These are phyloP conservation scores for Pterobdella sp. DNA, from an alignment of 2,888 invertebrate genomes.

Conservation along the genomic window DNA sequence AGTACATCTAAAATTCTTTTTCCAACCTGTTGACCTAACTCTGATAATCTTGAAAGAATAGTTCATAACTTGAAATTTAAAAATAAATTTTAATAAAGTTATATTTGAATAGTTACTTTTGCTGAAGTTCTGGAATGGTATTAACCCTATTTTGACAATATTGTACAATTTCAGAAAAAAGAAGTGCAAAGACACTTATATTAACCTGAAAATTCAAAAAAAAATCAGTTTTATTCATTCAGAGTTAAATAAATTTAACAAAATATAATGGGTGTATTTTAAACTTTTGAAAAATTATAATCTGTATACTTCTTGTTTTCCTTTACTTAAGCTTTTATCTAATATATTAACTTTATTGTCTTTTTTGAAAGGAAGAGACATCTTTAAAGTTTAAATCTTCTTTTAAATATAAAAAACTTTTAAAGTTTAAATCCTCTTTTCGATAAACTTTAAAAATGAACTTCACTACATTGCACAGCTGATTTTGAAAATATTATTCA, in stretches of 20 bases:
- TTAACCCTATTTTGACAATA: slow-evolving; percentile 84
- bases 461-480: no score
- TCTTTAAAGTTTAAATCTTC: background rate
- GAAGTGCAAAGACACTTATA: slow-evolving; percentile 79
- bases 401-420: slow-evolving; percentile 4
- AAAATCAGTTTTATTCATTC: slow-evolving; percentile 16
- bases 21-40: slow-evolving; percentile 90
- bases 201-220: slow-evolving; percentile 55
- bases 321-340: slow-evolving; percentile 36
- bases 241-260: background rate
- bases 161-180: slow-evolving; percentile 95
- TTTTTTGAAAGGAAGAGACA: slow-evolving; percentile 24
- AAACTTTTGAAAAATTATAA: background rate
- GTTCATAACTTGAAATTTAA: background rate
- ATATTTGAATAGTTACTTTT: slow-evolving; percentile 56
- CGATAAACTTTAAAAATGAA: background rate
- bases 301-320: slow-evolving; percentile 35
- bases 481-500: no score
- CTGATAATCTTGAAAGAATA: slow-evolving; percentile 66
- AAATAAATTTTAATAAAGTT: background rate
- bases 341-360: slow-evolving; percentile 34
- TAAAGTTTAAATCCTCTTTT: background rate
- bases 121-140: slow-evolving; percentile 87
- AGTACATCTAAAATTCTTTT: slow-evolving; percentile 83
- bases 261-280: background rate